Conservation (phyloP, 2,888 invertebrate species). For the Melikaiella ostensackeni region DNA sequence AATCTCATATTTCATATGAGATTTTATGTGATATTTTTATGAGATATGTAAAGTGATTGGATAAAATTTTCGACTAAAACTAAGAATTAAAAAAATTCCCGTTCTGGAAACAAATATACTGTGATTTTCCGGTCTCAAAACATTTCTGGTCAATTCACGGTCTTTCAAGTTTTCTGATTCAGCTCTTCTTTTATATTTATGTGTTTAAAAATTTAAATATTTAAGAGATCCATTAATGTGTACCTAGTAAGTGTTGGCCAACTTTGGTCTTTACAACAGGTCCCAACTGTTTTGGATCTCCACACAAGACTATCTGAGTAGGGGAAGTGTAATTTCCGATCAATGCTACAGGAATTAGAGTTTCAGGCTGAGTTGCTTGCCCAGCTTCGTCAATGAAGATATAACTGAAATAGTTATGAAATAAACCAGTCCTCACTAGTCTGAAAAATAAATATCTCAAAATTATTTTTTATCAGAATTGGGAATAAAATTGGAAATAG, state of each 20-base stretch:
- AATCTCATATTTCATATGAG: too few species aligned
- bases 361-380: conserved; percentile 85
- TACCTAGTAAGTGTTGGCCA: conserved; percentile 76
- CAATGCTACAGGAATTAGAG: conserved; percentile 79
- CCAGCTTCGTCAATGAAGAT: conserved; percentile 89
- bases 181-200: too few species aligned
- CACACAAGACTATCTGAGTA: conserved; percentile 83
- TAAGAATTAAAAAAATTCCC: too few species aligned
- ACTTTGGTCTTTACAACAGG: conserved; percentile 79
- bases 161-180: too few species aligned
- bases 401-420: conserved; percentile 81
- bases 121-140: too few species aligned
- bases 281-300: conserved; percentile 87
- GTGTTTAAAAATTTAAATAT: too few species aligned
- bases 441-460: conserved; percentile 43
- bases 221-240: too few species aligned
- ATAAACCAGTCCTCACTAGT: conserved; percentile 47
- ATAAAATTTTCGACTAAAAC: too few species aligned
- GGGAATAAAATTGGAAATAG: background rate
- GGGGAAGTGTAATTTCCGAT: conserved; percentile 57
- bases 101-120: too few species aligned
- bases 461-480: background rate
- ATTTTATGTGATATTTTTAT: too few species aligned
- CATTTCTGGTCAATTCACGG: too few species aligned
- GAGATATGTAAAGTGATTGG: too few species aligned